Evolutionary conservation across 2,797 vertebrate species (phyloP).

Genomic region (Alectoris magna): DNA sequence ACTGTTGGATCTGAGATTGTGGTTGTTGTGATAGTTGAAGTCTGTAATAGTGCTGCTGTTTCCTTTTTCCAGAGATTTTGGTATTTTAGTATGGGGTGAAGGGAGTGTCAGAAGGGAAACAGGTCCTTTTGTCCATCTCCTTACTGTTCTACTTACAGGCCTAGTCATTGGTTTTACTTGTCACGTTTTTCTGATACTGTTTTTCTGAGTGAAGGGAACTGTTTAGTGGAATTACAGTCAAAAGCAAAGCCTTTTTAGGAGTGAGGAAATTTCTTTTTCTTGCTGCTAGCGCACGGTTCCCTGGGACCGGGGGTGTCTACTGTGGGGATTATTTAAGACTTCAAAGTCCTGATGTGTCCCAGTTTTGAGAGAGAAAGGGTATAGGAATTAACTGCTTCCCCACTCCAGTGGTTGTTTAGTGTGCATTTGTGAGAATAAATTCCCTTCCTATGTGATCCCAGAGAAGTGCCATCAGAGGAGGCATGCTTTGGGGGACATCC

Average conservation of each 20-base stretch:
- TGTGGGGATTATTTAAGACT: constrained; percentile 43
- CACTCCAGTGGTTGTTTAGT: background rate
- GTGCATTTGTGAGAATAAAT: background rate
- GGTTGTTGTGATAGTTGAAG: background rate
- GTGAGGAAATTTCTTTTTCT: constrained; percentile 3
- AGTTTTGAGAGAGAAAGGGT: constrained; percentile 32
- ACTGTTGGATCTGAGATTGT: background rate
- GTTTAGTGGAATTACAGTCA: constrained; percentile 37
- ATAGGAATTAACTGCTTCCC: background rate
- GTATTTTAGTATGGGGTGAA: accelerated
- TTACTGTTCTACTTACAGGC: background rate
- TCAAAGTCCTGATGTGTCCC: constrained; percentile 39
- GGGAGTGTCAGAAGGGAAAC: background rate
- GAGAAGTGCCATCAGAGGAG: background rate
- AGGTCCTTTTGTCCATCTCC: background rate
- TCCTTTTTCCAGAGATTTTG: background rate
- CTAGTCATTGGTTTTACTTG: background rate
- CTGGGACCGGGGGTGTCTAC: constrained; percentile 6
- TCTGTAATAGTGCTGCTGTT: accelerated
- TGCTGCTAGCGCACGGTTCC: background rate
- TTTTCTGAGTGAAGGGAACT: background rate
- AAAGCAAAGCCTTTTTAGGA: constrained; percentile 18
- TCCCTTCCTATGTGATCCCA: background rate
- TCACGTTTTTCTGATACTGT: background rate
- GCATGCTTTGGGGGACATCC: background rate